Conservation (phyloP, 1,140 invertebrate genomes). For the Apis laboriosa region DNA sequence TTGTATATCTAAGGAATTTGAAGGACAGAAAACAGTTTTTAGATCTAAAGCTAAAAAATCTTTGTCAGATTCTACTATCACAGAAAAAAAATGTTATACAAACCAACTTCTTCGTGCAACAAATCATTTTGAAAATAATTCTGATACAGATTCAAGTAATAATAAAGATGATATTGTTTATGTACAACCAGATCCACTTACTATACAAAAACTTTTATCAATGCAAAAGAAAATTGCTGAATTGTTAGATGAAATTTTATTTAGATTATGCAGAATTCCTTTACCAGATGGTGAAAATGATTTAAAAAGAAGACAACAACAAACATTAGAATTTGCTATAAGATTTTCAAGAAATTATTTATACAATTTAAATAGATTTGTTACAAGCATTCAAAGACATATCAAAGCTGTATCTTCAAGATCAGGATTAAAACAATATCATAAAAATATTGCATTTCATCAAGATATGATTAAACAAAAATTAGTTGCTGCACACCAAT, state of each 20-base stretch:
- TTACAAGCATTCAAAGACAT: slow-evolving; percentile 73
- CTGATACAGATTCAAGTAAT: slow-evolving; percentile 68
- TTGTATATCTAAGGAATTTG: slow-evolving; percentile 31
- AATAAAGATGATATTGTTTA: slow-evolving; percentile 35
- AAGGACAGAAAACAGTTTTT: slow-evolving; percentile 37
- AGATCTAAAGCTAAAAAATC: slow-evolving; percentile 59
- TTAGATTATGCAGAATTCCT: slow-evolving; percentile 74
- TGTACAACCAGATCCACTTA: slow-evolving; percentile 64
- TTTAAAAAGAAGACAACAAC: slow-evolving; percentile 72
- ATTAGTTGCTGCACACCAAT: slow-evolving; percentile 73
- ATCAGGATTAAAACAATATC: slow-evolving; percentile 61
- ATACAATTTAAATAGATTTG: slow-evolving; percentile 75
- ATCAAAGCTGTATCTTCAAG: slow-evolving; percentile 62
- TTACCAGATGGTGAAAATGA: slow-evolving; percentile 77
- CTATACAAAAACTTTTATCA: slow-evolving; percentile 70
- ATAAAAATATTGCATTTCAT: slow-evolving; percentile 67
- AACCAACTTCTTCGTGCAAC: slow-evolving; percentile 52
- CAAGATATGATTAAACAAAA: slow-evolving; percentile 76
- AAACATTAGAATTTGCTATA: slow-evolving; percentile 74
- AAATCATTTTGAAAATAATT: slow-evolving; percentile 65
- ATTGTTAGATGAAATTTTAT: slow-evolving; percentile 75
- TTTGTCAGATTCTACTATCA: slow-evolving; percentile 63
- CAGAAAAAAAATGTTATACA: slow-evolving; percentile 57
- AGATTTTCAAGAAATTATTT: slow-evolving; percentile 79
- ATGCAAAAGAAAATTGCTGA: slow-evolving; percentile 74